phyloP scores from a whole-genome alignment of 2,888 invertebrate genomes.

The Cataglyphis livida region DNA sequence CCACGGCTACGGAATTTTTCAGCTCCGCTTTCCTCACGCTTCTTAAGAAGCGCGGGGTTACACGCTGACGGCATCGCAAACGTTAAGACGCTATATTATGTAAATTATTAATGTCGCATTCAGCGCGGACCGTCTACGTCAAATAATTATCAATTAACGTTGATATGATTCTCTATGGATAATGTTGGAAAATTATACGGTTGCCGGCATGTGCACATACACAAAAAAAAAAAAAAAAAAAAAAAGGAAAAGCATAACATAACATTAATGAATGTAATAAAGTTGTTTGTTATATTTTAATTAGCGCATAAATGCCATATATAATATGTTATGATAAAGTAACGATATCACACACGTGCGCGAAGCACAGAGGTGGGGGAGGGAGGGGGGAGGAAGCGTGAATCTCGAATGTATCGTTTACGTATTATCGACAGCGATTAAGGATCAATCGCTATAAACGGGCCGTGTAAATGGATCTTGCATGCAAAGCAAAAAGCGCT shows the following conservation, averaged over 20 bases:
- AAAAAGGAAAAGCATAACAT: neutral
- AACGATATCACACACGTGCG: constrained; percentile 8
- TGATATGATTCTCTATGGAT: neutral
- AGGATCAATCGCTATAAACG: constrained; percentile 4
- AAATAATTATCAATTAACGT: constrained; percentile 41
- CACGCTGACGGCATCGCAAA: constrained; percentile 9
- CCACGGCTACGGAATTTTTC: constrained; percentile 41
- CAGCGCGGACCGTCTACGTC: constrained; percentile 6
- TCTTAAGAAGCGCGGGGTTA: constrained; percentile 26
- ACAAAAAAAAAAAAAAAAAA: neutral
- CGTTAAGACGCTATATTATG: constrained; percentile 23
- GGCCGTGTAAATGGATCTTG: constrained; percentile 1
- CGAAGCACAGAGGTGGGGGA: too few relatives aligned
- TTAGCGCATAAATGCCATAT: neutral
- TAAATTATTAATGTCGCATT: constrained; percentile 27
- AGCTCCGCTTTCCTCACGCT: constrained; percentile 29
- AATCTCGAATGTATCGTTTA: neutral
- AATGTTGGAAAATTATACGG: constrained; percentile 2
- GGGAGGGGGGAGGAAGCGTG: neutral
- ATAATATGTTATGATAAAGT: neutral
- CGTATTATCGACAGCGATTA: constrained; percentile 7
- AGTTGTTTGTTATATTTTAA: constrained; percentile 1
- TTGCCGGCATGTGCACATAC: neutral
- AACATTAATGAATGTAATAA: neutral
- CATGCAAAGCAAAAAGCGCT: constrained; percentile 7